Conservation (phyloP, 2,113 vertebrate genomes). For the Trematomus loennbergii region DNA sequence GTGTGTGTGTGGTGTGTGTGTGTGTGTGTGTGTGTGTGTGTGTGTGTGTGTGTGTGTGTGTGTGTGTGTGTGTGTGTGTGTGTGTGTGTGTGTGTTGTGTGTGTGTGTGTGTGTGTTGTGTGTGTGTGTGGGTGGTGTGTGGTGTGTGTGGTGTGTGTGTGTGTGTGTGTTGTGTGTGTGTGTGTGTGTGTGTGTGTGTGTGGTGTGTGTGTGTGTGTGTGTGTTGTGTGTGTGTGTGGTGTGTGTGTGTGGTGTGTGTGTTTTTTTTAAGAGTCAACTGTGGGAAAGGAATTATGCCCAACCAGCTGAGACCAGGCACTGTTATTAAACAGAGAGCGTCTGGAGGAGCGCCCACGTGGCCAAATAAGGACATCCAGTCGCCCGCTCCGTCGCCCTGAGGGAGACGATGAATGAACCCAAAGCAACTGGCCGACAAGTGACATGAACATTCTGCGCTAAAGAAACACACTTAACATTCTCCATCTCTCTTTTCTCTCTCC, state of each 20-base stretch:
- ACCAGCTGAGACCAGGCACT: conserved; percentile 65
- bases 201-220: conserved; percentile 6
- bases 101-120: too few relatives aligned
- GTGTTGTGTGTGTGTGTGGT: too few relatives aligned
- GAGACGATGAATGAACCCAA: conserved; percentile 21
- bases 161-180: too few relatives aligned
- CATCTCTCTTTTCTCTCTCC: conserved; percentile 45
- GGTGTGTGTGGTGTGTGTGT: too few relatives aligned
- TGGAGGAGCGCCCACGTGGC: conserved; percentile 58
- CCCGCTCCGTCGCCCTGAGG: conserved; percentile 40
- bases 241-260: conserved; percentile 7
- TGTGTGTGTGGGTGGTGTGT: too few relatives aligned
- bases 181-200: background rate
- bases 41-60: too few relatives aligned
- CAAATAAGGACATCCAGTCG: conserved; percentile 81
- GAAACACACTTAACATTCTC: conserved; percentile 45
- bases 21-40: too few relatives aligned
- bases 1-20: too few relatives aligned
- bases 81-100: too few relatives aligned
- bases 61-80: too few relatives aligned
- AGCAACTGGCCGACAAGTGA: conserved; percentile 52
- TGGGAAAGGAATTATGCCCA: conserved; percentile 35
- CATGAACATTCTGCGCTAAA: conserved; percentile 29
- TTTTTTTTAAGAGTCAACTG: conserved; percentile 18
- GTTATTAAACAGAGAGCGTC: conserved; percentile 75